Evolutionary conservation across 2,797 vertebrate genomes (phyloP).

Genomic region (Spea hammondii): DNA sequence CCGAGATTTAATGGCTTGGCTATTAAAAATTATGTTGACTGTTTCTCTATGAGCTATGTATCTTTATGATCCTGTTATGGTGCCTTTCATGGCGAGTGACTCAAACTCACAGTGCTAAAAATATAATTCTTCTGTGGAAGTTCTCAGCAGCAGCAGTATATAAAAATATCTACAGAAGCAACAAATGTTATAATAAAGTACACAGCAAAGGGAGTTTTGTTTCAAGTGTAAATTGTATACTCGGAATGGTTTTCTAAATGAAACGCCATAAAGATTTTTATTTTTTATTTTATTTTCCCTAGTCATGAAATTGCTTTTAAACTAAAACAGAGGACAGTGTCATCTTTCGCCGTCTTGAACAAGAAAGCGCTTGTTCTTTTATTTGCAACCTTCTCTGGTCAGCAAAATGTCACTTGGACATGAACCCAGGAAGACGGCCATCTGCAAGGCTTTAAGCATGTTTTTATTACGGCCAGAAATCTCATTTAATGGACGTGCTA

Average conservation of each 20-base stretch:
- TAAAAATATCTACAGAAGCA: not conserved
- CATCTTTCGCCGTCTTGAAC: not conserved
- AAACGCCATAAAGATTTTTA: not conserved
- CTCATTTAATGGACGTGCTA: constrained; percentile 50
- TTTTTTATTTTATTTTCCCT: not conserved
- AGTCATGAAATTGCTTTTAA: constrained; percentile 1
- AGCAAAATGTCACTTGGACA: constrained; percentile 41
- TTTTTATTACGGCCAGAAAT: constrained; percentile 49
- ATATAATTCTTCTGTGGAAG: not conserved
- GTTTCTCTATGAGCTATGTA: too few relatives aligned
- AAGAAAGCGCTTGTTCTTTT: constrained; percentile 31
- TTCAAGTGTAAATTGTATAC: constrained; percentile 1
- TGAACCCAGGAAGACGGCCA: constrained; percentile 43
- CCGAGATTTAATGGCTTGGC: too few relatives aligned
- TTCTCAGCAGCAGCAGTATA: not conserved
- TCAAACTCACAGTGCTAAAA: not conserved
- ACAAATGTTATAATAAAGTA: not conserved
- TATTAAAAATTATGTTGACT: too few relatives aligned
- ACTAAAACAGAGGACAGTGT: not conserved
- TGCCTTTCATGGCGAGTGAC: not conserved
- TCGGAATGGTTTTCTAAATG: constrained; percentile 1
- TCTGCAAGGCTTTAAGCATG: constrained; percentile 42
- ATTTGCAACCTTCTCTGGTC: constrained; percentile 41
- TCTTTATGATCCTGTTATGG: too few relatives aligned
- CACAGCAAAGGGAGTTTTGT: not conserved